Base-by-base conservation (phyloP, 2,797 vertebrate genomes). In the Botia almorhae region DNA sequence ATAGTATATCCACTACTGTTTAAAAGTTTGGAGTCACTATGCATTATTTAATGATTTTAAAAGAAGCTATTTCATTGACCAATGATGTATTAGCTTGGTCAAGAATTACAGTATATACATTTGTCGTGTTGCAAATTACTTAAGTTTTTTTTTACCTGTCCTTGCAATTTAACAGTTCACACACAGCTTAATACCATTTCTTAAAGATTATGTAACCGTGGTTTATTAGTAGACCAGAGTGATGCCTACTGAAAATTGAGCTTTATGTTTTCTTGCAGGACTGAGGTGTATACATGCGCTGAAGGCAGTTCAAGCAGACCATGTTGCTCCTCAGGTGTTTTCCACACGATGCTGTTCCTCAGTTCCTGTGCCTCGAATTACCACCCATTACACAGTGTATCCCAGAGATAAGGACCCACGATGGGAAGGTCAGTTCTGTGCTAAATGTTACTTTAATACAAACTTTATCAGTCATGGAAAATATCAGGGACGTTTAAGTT, bases 371-470 rank as follows among this genome's bases (percentile, higher is more conserved):
- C 95, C 97, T 76, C 95, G 88, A 48, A 97, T 99, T 81, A 99
- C 98, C 53, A 97, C 98, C 0, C 98, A 99, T 86, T 99, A 99
- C 84, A 97, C 96, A 0, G 80, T 99, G 85, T 91, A 92, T 74
- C 92, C 97, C 43, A 93, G 98, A 76, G 96, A 98, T 2, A 95
- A 97, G 81, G 98, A 99, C 89, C 84, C 95, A 58, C 92, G 98
- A 92, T 99, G 98, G 98, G 95, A 98, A 93, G 97, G 98, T 97
- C 84, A 89, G 88, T 80, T 65, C 3, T 58, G 13, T 65, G 19
- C 21, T 1, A n/a, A 19, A 16, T 43, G 13, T 29, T 70, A 13
- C 14, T 12, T 33, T 53, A 14, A 58, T n/a, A 21, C 13, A 23
- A 4, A 11, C 43, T 53, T 53, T 16, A 53, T 53, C 17, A 17